These are phyloP conservation scores for Urocynchramus pylzowi DNA, from an alignment of 2,113 vertebrate genomes.

Conservation along the genomic window DNA sequence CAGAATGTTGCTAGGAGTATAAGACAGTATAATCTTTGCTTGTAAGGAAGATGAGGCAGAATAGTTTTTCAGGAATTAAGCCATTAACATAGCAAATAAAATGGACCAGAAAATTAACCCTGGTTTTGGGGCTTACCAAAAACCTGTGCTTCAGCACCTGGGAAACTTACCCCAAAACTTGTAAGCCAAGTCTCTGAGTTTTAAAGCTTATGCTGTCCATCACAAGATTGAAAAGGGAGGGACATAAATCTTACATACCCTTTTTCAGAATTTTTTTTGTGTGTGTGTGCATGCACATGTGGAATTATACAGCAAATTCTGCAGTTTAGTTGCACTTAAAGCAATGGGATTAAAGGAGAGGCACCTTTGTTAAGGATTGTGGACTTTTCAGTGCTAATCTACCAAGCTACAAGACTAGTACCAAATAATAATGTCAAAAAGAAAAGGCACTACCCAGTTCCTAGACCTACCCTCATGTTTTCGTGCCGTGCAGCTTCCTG, in stretches of 20 bases:
- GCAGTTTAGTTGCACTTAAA: not conserved
- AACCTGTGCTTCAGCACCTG: not conserved
- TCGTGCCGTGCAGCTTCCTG: not conserved
- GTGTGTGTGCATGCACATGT: fast-evolving
- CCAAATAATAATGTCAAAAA: not conserved
- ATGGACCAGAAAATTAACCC: not conserved
- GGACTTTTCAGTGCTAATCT: not conserved
- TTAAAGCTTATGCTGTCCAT: not conserved
- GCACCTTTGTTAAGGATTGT: not conserved
- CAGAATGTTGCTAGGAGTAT: not conserved
- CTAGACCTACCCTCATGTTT: not conserved
- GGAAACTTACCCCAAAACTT: not conserved
- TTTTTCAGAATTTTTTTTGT: not conserved
- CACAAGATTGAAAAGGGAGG: not conserved
- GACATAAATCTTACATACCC: not conserved
- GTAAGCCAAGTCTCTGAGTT: not conserved
- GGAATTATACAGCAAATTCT: not conserved
- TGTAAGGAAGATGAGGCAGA: not conserved
- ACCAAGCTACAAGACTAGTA: not conserved
- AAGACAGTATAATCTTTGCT: not conserved
- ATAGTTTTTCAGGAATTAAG: not conserved
- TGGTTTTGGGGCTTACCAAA: not conserved
- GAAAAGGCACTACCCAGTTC: not conserved
- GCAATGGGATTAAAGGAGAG: not conserved
- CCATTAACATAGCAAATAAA: not conserved